Evolutionary conservation across 37 sponge, comb jelly and placozoan genomes (phyloP).

Genomic region (Spongia lamella): DNA sequence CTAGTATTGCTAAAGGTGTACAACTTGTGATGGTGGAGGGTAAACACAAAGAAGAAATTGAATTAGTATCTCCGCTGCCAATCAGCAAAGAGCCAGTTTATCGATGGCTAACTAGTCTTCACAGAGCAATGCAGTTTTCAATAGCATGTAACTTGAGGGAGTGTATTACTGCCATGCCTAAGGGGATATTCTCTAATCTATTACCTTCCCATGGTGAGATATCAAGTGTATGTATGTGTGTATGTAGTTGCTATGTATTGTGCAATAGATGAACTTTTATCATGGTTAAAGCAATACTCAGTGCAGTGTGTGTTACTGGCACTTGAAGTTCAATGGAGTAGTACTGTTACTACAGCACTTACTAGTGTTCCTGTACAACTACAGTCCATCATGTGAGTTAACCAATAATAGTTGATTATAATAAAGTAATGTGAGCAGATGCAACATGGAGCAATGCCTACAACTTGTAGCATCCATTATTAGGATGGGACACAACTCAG

Average conservation of each 20-base stretch:
- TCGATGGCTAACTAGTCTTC: slow-evolving; percentile 64
- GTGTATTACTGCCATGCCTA: slow-evolving; percentile 36
- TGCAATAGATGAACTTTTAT: slow-evolving; percentile 11
- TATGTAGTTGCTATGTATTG: background rate
- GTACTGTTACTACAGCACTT: background rate
- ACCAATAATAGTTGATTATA: too few species aligned
- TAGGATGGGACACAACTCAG: too few species aligned
- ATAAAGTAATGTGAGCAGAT: too few species aligned
- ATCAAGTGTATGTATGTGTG: background rate
- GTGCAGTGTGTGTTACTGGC: slow-evolving; percentile 60
- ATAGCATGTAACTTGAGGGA: slow-evolving; percentile 46
- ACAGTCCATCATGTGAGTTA: slow-evolving; percentile 1
- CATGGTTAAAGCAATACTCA: slow-evolving; percentile 37
- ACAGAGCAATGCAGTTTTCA: slow-evolving; percentile 56
- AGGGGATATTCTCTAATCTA: slow-evolving; percentile 8
- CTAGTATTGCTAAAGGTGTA: slow-evolving; percentile 42
- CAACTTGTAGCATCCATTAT: too few species aligned
- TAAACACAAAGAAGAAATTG: slow-evolving; percentile 31
- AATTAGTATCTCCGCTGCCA: slow-evolving; percentile 52
- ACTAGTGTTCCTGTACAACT: background rate
- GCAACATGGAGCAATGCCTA: too few species aligned
- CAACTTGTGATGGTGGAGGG: slow-evolving; percentile 58
- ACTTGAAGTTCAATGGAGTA: slow-evolving; percentile 50
- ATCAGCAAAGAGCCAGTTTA: slow-evolving; percentile 26
- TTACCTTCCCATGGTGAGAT: background rate